Percentiles rank a stretch among this genome's conserved stretches.
These are phyloP conservation scores for Ibidorhyncha struthersii DNA, from an alignment of 2,113 vertebrate species.

Conservation along the genomic window DNA sequence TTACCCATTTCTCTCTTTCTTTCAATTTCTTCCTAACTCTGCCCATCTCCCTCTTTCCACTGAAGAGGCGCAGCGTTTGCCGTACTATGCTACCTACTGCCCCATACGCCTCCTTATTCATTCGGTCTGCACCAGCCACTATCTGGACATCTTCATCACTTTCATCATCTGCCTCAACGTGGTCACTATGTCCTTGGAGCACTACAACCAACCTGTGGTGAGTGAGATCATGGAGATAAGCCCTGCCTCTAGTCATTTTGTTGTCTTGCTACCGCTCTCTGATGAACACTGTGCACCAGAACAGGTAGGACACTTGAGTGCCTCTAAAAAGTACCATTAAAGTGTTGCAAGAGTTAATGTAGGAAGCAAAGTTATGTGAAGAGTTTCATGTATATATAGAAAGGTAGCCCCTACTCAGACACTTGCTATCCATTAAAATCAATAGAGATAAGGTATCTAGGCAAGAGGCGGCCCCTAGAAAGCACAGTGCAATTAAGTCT, in stretches of 20 bases:
- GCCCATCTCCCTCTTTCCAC: background rate
- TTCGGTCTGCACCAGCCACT: constrained; percentile 96
- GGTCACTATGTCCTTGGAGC: constrained; percentile 98
- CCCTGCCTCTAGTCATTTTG: background rate
- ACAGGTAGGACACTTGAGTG: background rate
- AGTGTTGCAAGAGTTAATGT: background rate
- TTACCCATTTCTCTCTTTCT: constrained; percentile 15
- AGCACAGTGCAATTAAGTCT: background rate
- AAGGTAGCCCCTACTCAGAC: background rate
- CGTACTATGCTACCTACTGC: constrained; percentile 92
- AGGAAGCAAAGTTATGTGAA: background rate
- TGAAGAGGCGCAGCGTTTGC: constrained; percentile 93
- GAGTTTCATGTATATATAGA: background rate
- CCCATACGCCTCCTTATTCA: constrained; percentile 92
- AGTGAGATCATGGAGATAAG: constrained; percentile 62
- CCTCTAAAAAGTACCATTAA: background rate
- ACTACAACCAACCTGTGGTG: constrained; percentile 95
- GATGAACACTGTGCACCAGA: background rate
- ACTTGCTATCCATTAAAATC: background rate
- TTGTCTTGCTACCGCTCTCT: background rate
- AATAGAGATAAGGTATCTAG: background rate
- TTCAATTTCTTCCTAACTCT: background rate
- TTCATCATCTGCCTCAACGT: constrained; percentile 98
- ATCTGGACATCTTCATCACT: constrained; percentile 98
- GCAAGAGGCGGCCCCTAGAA: background rate